phyloP scores from a whole-genome alignment of 2,113 vertebrate genomes.

The Caranx melampygus region DNA sequence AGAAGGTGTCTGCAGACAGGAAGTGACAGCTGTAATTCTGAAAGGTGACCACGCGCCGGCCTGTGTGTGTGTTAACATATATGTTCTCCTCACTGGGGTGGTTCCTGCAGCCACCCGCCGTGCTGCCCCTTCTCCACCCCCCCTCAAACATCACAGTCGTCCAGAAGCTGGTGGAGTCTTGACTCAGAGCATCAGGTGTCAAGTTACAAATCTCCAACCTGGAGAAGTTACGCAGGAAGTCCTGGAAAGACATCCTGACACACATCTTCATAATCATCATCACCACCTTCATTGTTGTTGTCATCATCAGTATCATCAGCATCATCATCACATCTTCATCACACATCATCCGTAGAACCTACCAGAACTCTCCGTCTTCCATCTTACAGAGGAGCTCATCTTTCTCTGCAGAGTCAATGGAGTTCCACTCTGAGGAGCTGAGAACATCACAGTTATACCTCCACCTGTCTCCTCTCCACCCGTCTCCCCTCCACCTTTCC shows the following conservation, averaged over 20 bases:
- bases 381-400: slow-evolving; percentile 85
- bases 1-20: slow-evolving; percentile 86
- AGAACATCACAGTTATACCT: neutral
- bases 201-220: slow-evolving; percentile 93
- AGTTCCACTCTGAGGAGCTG: slow-evolving; percentile 90
- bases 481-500: too few relatives aligned
- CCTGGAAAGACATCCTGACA: slow-evolving; percentile 91
- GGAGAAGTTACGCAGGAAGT: slow-evolving; percentile 91
- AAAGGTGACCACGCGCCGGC: too few relatives aligned
- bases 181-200: slow-evolving; percentile 86
- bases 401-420: slow-evolving; percentile 77
- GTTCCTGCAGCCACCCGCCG: slow-evolving; percentile 93
- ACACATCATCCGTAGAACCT: slow-evolving; percentile 8
- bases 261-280: neutral
- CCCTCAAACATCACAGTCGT: slow-evolving; percentile 87
- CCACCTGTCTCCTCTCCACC: too few relatives aligned
- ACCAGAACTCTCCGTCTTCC: slow-evolving; percentile 98
- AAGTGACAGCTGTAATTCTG: too few relatives aligned
- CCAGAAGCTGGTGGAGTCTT: slow-evolving; percentile 84
- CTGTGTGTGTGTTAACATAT: too few relatives aligned
- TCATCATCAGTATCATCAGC: too few relatives aligned
- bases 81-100: slow-evolving; percentile 75
- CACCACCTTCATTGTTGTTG: too few relatives aligned
- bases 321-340: too few relatives aligned
- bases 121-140: slow-evolving; percentile 90